phyloP scores from a whole-genome alignment of 2,888 invertebrate species.

The Aleiodes testaceus region DNA sequence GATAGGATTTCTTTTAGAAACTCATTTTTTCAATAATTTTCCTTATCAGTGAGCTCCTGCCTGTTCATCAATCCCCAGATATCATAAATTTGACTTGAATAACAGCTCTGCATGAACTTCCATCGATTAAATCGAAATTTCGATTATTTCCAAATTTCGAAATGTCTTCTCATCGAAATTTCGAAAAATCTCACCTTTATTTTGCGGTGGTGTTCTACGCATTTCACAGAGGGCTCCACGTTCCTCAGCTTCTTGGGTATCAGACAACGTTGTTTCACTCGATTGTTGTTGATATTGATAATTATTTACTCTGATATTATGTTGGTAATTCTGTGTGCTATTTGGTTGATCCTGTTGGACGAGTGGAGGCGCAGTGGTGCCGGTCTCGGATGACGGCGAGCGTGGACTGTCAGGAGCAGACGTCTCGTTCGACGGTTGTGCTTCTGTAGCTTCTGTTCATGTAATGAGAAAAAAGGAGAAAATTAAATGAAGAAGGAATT shows the following conservation, averaged over 20 bases:
- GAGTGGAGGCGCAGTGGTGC: conserved; percentile 49
- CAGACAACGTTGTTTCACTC: conserved; percentile 55
- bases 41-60: too few relatives aligned
- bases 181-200: conserved; percentile 73
- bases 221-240: conserved; percentile 74
- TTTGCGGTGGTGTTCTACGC: conserved; percentile 77
- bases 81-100: too few relatives aligned
- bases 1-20: too few relatives aligned
- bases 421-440: conserved; percentile 47
- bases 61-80: too few relatives aligned
- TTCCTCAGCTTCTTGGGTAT: conserved; percentile 60
- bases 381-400: conserved; percentile 57
- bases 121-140: too few relatives aligned
- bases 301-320: conserved; percentile 31
- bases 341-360: conserved; percentile 48
- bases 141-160: neutral
- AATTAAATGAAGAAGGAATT: neutral
- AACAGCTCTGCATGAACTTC: neutral
- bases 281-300: conserved; percentile 51
- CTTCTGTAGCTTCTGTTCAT: conserved; percentile 56
- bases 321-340: conserved; percentile 37
- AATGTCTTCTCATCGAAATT: too few relatives aligned
- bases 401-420: conserved; percentile 58
- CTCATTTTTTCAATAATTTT: too few relatives aligned
- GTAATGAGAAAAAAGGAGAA: neutral